Percentiles rank a stretch among this genome's conserved stretches.
phyloP scores from a whole-genome alignment of 2,113 vertebrate genomes.

The Myotis yumanensis region DNA sequence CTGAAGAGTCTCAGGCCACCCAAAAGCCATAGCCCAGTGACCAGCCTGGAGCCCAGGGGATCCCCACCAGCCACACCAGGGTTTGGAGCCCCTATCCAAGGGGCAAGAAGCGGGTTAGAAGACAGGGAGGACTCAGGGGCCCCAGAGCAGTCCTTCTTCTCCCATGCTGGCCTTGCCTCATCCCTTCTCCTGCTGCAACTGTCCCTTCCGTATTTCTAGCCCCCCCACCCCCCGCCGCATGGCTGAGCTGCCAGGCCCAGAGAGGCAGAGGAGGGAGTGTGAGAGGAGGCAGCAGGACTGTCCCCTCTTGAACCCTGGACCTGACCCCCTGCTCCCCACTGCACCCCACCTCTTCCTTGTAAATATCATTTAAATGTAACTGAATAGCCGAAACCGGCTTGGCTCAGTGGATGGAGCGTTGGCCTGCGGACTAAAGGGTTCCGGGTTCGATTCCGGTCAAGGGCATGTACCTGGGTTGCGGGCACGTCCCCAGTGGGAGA shows the following conservation, averaged over 20 bases:
- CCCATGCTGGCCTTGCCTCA: background rate
- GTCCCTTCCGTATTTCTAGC: background rate
- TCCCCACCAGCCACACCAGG: background rate
- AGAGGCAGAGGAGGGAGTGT: background rate
- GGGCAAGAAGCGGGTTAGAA: background rate
- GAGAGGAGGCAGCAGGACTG: conserved; percentile 71
- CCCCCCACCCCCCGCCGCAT: background rate
- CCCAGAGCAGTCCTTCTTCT: background rate
- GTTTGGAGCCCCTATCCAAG: background rate
- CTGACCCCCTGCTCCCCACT: conserved; percentile 17
- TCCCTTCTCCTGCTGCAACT: conserved; percentile 34
- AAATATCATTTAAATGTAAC: conserved; percentile 15
- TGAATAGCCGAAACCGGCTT: no score
- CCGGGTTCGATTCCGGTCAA: no score
- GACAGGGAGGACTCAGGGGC: background rate
- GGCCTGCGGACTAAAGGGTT: no score
- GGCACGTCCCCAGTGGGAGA: no score
- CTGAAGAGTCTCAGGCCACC: background rate
- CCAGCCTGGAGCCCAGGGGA: conserved; percentile 34
- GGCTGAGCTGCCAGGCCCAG: conserved; percentile 19
- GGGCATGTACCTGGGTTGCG: no score
- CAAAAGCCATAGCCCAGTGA: background rate
- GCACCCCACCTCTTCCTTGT: background rate
- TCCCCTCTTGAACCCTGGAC: conserved; percentile 35
- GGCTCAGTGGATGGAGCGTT: no score